phyloP scores from a whole-genome alignment of 2,797 vertebrate genomes.

The Megalops cyprinoides region DNA sequence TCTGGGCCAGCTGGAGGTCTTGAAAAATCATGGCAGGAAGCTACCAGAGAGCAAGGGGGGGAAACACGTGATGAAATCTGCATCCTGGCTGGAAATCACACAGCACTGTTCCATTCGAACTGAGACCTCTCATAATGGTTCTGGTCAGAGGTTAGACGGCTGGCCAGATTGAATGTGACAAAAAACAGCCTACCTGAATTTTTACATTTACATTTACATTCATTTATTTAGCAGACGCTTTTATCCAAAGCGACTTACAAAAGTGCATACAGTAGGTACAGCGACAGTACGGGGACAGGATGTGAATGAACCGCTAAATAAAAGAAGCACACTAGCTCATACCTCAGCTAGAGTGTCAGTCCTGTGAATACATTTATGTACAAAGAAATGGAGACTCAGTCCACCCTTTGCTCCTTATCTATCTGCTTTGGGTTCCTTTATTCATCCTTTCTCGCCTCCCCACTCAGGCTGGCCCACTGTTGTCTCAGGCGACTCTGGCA shows the following conservation, averaged over 20 bases:
- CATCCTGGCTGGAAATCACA: neutral
- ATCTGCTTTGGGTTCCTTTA: neutral
- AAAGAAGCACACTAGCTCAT: too few relatives aligned
- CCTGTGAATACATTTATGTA: too few relatives aligned
- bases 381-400: neutral
- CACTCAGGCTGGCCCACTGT: neutral
- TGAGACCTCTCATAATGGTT: neutral
- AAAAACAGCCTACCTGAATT: neutral
- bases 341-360: too few relatives aligned
- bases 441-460: neutral
- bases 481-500: neutral
- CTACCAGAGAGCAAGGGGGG: conserved; percentile 8
- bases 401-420: neutral
- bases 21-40: neutral
- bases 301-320: too few relatives aligned
- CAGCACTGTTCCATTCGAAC: neutral
- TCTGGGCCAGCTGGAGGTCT: conserved; percentile 6
- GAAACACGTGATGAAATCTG: neutral
- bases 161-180: neutral
- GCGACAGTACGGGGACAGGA: too few relatives aligned
- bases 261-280: too few relatives aligned
- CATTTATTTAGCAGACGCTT: too few relatives aligned
- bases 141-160: neutral
- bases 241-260: too few relatives aligned
- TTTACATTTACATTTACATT: too few relatives aligned